Conservation (phyloP, 2,113 vertebrate genomes). For the Dermatemys mawii region DNA sequence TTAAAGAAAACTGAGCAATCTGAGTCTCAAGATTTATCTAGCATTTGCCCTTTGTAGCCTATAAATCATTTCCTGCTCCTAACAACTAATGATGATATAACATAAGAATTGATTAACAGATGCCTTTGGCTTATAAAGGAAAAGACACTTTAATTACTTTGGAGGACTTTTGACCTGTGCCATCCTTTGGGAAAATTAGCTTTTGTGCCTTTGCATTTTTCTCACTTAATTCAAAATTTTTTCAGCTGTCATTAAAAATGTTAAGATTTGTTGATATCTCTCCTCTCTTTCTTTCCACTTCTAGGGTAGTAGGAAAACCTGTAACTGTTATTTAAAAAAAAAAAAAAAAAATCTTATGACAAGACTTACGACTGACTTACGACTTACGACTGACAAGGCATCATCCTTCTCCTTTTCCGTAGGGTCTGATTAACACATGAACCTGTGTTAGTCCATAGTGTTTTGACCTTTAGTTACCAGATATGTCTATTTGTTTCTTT, state of each 20-base stretch:
- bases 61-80: conserved; percentile 51
- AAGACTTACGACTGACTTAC: too few relatives aligned
- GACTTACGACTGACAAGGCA: background rate
- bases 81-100: conserved; percentile 62
- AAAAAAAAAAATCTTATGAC: background rate
- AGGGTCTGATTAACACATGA: background rate
- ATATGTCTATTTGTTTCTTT: background rate
- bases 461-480: background rate
- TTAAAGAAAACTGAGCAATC: conserved; percentile 28
- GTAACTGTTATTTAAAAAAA: background rate
- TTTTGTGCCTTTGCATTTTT: conserved; percentile 50
- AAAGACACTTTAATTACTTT: conserved; percentile 61
- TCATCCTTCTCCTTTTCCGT: background rate
- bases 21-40: conserved; percentile 37
- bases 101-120: conserved; percentile 34
- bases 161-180: conserved; percentile 48
- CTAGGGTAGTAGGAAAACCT: background rate
- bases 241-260: conserved; percentile 29
- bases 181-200: conserved; percentile 46
- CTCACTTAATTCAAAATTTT: conserved; percentile 38
- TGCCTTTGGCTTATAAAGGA: conserved; percentile 23
- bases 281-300: background rate
- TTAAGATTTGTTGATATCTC: background rate
- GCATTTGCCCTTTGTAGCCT: conserved; percentile 13
- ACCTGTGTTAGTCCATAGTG: background rate